Evolutionary conservation across 1,140 invertebrate genomes (phyloP).

Genomic region (Drosophila sechellia): DNA sequence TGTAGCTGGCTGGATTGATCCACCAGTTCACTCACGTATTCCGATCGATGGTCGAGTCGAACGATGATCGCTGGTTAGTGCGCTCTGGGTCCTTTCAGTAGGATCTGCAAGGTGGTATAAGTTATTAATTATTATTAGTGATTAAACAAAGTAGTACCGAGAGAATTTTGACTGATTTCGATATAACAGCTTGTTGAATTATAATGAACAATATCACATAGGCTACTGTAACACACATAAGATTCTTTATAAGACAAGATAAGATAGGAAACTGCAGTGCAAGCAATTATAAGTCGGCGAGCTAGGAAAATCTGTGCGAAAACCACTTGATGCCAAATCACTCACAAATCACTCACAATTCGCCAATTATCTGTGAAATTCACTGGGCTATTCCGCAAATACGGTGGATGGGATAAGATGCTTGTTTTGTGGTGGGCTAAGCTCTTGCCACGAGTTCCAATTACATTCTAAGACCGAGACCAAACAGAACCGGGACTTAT

Average conservation of each 20-base stretch:
- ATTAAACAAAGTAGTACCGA: too few relatives aligned
- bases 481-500: slow-evolving; percentile 21
- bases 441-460: slow-evolving; percentile 52
- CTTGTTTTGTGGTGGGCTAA: slow-evolving; percentile 17
- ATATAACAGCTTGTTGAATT: too few relatives aligned
- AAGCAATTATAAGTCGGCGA: background rate
- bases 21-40: background rate
- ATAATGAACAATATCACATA: too few relatives aligned
- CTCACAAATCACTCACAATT: slow-evolving; percentile 13
- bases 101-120: background rate
- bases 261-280: too few relatives aligned
- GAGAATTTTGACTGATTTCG: too few relatives aligned
- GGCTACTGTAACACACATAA: too few relatives aligned
- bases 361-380: slow-evolving; percentile 31
- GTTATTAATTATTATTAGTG: too few relatives aligned
- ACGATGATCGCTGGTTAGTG: background rate
- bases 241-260: background rate
- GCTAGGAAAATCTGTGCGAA: background rate
- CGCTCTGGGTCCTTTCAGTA: background rate
- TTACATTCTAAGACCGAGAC: slow-evolving; percentile 42
- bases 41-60: background rate
- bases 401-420: slow-evolving; percentile 10
- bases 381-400: background rate
- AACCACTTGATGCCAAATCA: background rate
- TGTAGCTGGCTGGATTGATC: background rate